These are phyloP conservation scores for Calliphora vicina DNA, from an alignment of 1,140 invertebrate genomes.

Conservation along the genomic window DNA sequence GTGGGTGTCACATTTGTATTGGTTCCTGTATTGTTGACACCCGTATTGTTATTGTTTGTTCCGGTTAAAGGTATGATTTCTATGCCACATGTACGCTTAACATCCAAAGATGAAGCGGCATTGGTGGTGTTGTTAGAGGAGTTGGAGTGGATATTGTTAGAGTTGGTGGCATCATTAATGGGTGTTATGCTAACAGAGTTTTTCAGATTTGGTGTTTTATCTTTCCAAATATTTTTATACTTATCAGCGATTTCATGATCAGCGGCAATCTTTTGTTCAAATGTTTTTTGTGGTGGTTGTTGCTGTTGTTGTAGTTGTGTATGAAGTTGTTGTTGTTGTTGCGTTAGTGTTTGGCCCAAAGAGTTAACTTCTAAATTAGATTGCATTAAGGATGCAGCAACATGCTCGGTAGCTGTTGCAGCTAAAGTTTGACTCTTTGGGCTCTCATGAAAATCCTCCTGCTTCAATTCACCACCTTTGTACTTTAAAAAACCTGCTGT, in stretches of 20 bases:
- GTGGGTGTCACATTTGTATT: constrained; percentile 38
- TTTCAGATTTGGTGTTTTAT: constrained; percentile 55
- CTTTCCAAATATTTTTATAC: constrained; percentile 62
- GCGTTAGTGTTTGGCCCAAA: constrained; percentile 39
- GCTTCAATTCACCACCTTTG: constrained; percentile 48
- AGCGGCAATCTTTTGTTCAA: constrained; percentile 26
- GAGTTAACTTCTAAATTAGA: constrained; percentile 36
- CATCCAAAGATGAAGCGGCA: constrained; percentile 43
- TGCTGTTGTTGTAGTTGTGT: constrained; percentile 26
- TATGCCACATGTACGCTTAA: constrained; percentile 52
- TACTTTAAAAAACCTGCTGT: constrained; percentile 36
- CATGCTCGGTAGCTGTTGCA: not conserved
- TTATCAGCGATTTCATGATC: constrained; percentile 58
- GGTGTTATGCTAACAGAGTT: constrained; percentile 58
- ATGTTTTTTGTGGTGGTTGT: constrained; percentile 28
- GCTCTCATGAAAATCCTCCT: constrained; percentile 41
- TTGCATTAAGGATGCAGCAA: constrained; percentile 29
- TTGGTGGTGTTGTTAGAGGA: constrained; percentile 39
- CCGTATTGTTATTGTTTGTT: not conserved
- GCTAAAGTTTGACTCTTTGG: constrained; percentile 37
- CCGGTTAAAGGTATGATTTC: constrained; percentile 69
- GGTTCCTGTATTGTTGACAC: not conserved
- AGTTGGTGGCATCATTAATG: constrained; percentile 39
- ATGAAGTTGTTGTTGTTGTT: constrained; percentile 40
- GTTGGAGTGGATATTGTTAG: constrained; percentile 38